These are phyloP conservation scores for Tachypleus tridentatus DNA, from an alignment of 1,140 invertebrate species.

Conservation along the genomic window DNA sequence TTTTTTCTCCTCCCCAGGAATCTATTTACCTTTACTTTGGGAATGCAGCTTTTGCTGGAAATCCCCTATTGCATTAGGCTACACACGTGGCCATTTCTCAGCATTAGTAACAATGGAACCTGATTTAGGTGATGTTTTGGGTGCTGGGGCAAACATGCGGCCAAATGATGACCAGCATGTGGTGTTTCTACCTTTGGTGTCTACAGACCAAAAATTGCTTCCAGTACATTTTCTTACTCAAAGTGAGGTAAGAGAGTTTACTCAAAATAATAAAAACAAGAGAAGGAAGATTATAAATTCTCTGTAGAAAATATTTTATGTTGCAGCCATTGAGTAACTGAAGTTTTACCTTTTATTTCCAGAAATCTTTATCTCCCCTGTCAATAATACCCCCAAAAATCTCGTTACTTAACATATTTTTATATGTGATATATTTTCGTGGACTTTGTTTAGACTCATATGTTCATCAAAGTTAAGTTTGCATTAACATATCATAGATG, in stretches of 20 bases:
- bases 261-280: background rate
- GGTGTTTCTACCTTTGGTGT: constrained; percentile 71
- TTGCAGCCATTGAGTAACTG: too few species aligned
- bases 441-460: too few species aligned
- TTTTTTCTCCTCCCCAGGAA: constrained; percentile 39
- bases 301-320: too few species aligned
- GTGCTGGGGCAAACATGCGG: constrained; percentile 37
- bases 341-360: too few species aligned
- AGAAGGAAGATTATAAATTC: too few species aligned
- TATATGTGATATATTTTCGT: too few species aligned
- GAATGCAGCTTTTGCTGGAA: constrained; percentile 78
- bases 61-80: constrained; percentile 86
- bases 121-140: constrained; percentile 33
- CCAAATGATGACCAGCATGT: constrained; percentile 37
- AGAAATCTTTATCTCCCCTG: too few species aligned
- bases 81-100: constrained; percentile 90
- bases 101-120: constrained; percentile 80
- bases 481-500: too few species aligned
- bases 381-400: too few species aligned
- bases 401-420: too few species aligned
- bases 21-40: constrained; percentile 91
- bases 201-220: constrained; percentile 74
- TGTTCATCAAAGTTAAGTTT: too few species aligned
- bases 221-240: constrained; percentile 84
- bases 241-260: constrained; percentile 51